Evolutionary conservation across 1,140 invertebrate genomes (phyloP), one percentile per base, ranked within the genome.

Genomic region (Phocides pigmalion): DNA sequence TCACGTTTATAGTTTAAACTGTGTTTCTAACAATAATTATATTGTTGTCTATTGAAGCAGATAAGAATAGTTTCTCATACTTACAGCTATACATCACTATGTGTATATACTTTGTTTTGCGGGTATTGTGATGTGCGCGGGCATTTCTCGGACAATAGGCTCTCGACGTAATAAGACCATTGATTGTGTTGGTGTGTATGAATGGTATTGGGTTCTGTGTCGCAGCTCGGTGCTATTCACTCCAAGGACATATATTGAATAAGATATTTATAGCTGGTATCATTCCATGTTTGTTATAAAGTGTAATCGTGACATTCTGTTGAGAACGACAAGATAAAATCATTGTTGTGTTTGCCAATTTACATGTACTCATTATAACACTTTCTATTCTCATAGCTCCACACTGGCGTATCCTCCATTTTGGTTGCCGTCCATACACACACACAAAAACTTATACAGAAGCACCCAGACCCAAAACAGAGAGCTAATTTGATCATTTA

Each of bases 111-210:
- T 50, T 61, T 62, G 70, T 81, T 75, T 70, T 67, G 68, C 69
- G 73, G 62, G 74, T 73, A 80, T 82, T 83, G 81, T 81, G 72
- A 85, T 84, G 73, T 75, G 77, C 68, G 78, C 76, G 80, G 78
- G 76, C 82, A 81, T 79, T 72, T 82, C 79, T 76, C 77, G 37
- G 73, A 90, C 85, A 90, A 90, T 88, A 81, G 82, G 74, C 66
- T 80, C 76, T 78, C 80, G 76, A 84, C 82, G 73, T 83, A 90
- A 90, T 86, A 82, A 79, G 77, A 80, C 80, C 85, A 86, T 80
- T 84, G 83, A 90, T 84, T 84, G 81, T 84, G 74, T 70, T 72
- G 67, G 72, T 79, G 76, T 79, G 68, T 63, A 67, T 66, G 62
- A 66, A 64, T 66, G 50, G 41, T 66, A 63, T 67, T 41, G 50